Percentiles rank a stretch among this genome's conserved stretches.
Conservation (phyloP, 2,888 invertebrate species). For the Hydropsyche betteni region DNA sequence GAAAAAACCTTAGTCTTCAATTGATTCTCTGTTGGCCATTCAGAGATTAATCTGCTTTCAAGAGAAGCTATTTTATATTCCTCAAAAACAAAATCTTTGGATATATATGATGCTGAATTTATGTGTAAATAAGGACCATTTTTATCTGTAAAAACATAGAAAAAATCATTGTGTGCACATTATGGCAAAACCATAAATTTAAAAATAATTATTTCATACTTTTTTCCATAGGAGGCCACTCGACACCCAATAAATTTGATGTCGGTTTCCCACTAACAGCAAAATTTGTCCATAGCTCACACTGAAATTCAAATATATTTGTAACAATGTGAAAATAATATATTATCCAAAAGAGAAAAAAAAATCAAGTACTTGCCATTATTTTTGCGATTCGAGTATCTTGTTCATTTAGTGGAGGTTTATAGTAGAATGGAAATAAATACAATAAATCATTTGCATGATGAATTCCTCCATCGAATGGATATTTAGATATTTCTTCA, state of each 20-base stretch:
- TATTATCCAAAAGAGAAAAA: background rate
- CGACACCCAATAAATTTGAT: conserved; percentile 53
- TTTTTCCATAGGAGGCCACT: conserved; percentile 57
- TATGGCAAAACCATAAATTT: too few relatives aligned
- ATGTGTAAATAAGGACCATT: background rate
- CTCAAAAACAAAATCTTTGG: background rate
- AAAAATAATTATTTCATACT: too few relatives aligned
- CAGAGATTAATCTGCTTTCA: background rate
- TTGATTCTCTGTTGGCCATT: too few relatives aligned
- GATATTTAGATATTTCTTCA: conserved; percentile 57
- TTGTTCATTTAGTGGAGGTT: conserved; percentile 55
- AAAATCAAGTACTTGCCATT: conserved; percentile 55
- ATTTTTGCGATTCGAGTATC: conserved; percentile 59
- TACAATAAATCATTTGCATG: conserved; percentile 70
- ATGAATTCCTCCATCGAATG: conserved; percentile 64
- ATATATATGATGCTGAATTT: background rate
- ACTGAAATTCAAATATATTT: conserved; percentile 27
- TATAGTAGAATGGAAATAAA: conserved; percentile 61
- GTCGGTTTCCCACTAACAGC: conserved; percentile 57
- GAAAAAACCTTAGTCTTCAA: too few relatives aligned
- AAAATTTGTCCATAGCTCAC: conserved; percentile 59
- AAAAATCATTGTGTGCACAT: too few relatives aligned
- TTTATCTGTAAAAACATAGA: background rate
- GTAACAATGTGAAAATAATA: background rate
- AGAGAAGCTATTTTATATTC: conserved; percentile 14